Evolutionary conservation across 2,888 invertebrate species (phyloP).

Genomic region (Spilosoma lubricipeda): DNA sequence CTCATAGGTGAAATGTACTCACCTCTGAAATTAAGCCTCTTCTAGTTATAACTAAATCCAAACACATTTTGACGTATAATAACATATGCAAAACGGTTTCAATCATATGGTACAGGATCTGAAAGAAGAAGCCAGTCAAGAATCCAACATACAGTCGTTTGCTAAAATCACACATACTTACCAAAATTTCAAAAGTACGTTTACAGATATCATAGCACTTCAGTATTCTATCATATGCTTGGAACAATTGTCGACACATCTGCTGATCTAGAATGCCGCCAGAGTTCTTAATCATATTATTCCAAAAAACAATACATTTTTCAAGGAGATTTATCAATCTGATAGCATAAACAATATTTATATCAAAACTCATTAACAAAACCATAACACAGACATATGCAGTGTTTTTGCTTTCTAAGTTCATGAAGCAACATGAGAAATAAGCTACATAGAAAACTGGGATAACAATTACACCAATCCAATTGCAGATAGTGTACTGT

Average conservation of each 20-base stretch:
- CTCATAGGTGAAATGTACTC: no score
- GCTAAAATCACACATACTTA: background rate
- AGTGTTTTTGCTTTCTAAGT: background rate
- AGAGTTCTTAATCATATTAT: background rate
- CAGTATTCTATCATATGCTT: slow-evolving; percentile 1
- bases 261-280: background rate
- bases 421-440: background rate
- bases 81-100: background rate
- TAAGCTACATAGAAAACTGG: background rate
- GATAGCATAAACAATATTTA: no score
- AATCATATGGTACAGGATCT: background rate
- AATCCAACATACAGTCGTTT: background rate
- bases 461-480: background rate
- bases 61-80: background rate
- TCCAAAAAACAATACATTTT: slow-evolving; percentile 10
- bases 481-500: slow-evolving; percentile 4
- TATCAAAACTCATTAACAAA: no score
- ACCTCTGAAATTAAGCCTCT: background rate
- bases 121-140: background rate
- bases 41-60: background rate
- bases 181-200: slow-evolving; percentile 7
- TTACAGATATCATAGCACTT: slow-evolving; percentile 10
- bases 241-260: background rate
- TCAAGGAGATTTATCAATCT: no score
- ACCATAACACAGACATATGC: no score